Base-by-base conservation (phyloP, 2,888 invertebrate species). In the Frankliniella fusca region DNA sequence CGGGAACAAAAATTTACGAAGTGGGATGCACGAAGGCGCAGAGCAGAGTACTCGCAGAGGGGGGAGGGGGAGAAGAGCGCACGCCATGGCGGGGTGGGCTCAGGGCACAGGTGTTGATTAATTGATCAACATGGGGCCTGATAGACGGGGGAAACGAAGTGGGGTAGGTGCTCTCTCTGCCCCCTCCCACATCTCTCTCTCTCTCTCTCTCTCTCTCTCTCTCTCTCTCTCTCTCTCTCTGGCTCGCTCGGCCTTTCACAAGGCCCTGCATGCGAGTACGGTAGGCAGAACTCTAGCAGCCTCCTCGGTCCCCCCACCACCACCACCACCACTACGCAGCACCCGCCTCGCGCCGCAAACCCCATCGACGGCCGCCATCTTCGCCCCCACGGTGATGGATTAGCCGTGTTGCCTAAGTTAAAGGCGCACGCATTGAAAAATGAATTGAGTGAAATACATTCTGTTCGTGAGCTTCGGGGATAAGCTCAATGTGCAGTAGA, bases 81-180 rank as follows among this genome's bases (percentile, higher is more conserved):
- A 54, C 18, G 54, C 15, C 15, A 54, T 54, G 23, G 12, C 8
- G 54, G 15, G 61, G 61, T 18, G 70, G 23, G 70, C 70, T 76
- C 12, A 54, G 54, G 54, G 54, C 54, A 54, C 70, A 76, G 27
- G 70, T 76, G 70, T 76, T 76, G 70, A 76, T 76, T 76, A 76
- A 76, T 76, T 76, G 70, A 76, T 76, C 70, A 76, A 23, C 70
- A 27, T 76, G 70, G 70, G 70, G 23, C 27, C 70, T 76, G 70
- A 76, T 76, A 23, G 70, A 76, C 70, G 70, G 70, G 70, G 61
- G n/a, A n/a, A 61, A 61, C 20, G 61, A 61, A 61, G 20, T n/a
- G 61, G 61, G 23, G 11, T 27, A 76, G 23, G 27, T 10, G 12
- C 23, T 23, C 70, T 9, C 23, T 0, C 70, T 10, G 54, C 70